Percentiles rank a stretch among this genome's conserved stretches.
phyloP scores from a whole-genome alignment of 1,140 invertebrate genomes.

The Cardiocondyla obscurior region DNA sequence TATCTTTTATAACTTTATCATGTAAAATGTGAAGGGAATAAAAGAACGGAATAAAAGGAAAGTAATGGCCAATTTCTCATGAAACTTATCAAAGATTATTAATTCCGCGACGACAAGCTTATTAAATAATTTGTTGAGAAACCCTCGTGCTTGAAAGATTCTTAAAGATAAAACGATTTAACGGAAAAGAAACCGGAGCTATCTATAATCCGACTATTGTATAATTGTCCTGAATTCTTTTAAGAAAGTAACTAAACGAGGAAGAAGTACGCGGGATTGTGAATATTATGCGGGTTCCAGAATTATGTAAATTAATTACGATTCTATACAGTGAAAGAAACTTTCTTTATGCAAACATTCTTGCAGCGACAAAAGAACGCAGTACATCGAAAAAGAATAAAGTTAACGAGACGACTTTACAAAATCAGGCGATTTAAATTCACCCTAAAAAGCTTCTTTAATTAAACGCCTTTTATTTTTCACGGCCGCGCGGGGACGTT shows the following conservation, averaged over 20 bases:
- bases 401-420: conserved; percentile 40
- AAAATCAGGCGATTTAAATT: conserved; percentile 83
- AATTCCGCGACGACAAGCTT: conserved; percentile 9
- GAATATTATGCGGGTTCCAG: conserved; percentile 43
- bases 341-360: conserved; percentile 50
- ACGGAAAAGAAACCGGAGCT: neutral
- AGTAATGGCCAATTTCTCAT: neutral
- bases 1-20: neutral
- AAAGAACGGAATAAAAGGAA: neutral
- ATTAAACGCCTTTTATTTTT: conserved; percentile 81
- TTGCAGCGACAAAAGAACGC: neutral
- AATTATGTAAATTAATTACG: conserved; percentile 70
- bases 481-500: conserved; percentile 67
- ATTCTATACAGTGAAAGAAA: conserved; percentile 41
- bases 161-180: conserved; percentile 13
- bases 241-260: neutral
- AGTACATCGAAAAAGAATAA: conserved; percentile 14
- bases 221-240: conserved; percentile 51
- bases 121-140: conserved; percentile 19
- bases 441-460: conserved; percentile 80
- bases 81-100: neutral
- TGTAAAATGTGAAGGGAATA: neutral
- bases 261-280: neutral
- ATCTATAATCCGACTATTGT: conserved; percentile 32
- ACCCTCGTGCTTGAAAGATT: conserved; percentile 3